These are phyloP conservation scores for Corythaixoides concolor DNA, from an alignment of 2,113 vertebrate species.

Conservation along the genomic window DNA sequence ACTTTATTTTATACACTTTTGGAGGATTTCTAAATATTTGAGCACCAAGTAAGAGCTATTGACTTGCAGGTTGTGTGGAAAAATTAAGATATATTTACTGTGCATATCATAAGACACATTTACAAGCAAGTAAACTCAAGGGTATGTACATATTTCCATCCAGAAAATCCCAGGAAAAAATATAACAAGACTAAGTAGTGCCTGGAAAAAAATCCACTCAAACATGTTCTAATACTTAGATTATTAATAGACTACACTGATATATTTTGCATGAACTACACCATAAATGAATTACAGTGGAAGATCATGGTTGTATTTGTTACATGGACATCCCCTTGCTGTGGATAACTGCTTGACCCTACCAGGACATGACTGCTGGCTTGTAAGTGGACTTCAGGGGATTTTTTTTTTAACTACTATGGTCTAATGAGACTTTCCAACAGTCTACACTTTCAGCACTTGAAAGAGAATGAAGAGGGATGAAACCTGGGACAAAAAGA, in stretches of 20 bases:
- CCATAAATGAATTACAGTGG: not conserved
- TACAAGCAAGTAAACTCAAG: not conserved
- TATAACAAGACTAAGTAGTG: not conserved
- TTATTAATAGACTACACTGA: not conserved
- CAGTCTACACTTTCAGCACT: not conserved
- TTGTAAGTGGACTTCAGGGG: not conserved
- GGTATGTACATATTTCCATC: not conserved
- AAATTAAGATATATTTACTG: not conserved
- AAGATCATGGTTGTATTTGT: not conserved
- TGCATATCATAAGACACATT: not conserved
- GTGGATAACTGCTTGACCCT: not conserved
- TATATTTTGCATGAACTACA: not conserved
- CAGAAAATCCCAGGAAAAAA: not conserved
- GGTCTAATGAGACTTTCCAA: not conserved
- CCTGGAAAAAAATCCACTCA: not conserved
- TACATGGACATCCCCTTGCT: not conserved
- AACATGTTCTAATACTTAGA: not conserved
- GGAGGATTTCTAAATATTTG: not conserved
- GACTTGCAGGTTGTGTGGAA: not conserved
- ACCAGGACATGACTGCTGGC: not conserved
- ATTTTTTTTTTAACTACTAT: not conserved
- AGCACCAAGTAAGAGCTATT: not conserved
- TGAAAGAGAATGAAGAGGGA: not conserved
- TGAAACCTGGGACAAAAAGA: not conserved
- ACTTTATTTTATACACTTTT: accelerated